Evolutionary conservation across 64 coral and sea anemone species (phyloP), one percentile per base, ranked within the genome.

Genomic region (Acropora tenuis): DNA sequence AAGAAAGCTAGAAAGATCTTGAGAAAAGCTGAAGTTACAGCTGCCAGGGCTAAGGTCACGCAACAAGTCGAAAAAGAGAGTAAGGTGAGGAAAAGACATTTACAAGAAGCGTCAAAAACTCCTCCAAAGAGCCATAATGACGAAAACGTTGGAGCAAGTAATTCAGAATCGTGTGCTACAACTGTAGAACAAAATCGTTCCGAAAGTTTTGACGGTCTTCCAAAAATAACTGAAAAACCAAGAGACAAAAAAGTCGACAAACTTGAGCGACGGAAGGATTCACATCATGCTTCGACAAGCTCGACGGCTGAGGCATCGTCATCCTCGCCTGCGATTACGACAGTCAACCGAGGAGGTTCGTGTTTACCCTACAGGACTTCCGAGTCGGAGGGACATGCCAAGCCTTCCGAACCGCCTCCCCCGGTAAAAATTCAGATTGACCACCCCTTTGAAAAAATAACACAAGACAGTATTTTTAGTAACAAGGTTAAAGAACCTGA

Each of bases 371-470:
- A 48, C 19, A 57, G 57, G 68, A 77, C 65, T 93, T 79, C 83
- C 58, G 91, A 44, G 50, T 79, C 83, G 74, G 91, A 44, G 50
- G 83, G n/a, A 9, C 49, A 76, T 43, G 46, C 47, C 63, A 93
- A 68, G 44, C 50, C 13, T 50, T 41, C 60, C 19, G 83, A 78
- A 65, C 90, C 71, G 12, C 69, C 84, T 61, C 83, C 79, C 6
- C 77, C 76, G 43, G 69, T 94, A 1, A 80, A 55, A 16, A 97
- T 97, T 59, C 92, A 93, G 47, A 79, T 97, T 46, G 92, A 97
- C 76, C 95, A 97, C 91, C 92, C 95, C n/a, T 97, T 97, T 71
- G 88, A 91, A 17, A 94, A 85, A 69, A 49, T 85, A 49, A 85
- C 61, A 1, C 45, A 85, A 50, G 82, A 85, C 78, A 91, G 83